Evolutionary conservation across 2,888 invertebrate species (phyloP), one percentile per base, ranked within the genome.

Genomic region (Sthenelais limicola): DNA sequence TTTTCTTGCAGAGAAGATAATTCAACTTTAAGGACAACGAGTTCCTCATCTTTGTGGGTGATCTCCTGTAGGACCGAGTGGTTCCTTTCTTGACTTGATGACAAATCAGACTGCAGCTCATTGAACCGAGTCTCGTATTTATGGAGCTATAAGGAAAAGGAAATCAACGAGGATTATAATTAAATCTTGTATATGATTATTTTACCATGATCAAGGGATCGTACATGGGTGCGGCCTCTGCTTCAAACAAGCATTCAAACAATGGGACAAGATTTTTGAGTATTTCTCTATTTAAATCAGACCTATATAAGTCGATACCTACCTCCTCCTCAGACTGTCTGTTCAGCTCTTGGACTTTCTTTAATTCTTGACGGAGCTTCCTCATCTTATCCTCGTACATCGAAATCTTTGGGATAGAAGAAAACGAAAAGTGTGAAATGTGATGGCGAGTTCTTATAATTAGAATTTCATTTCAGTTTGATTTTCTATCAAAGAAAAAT

Each of bases 321-420:
- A 76, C 76, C 68, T 76, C 73, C 21, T 75, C 70, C 18, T 75
- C 73, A 4, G 66, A 47, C 52, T 76, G 74, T 24, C 48, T 32
- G 24, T 72, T 69, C 18, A 84, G 73, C 33, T 86, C 86, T 72
- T 87, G 85, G 71, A 86, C 77, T 68, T 85, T 85, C 75, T 84
- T 84, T 74, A 85, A 72, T 68, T 87, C 86, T n/a, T 79, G 77
- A 76, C 83, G 82, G 68, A 85, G 74, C 58, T 81, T 80, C 49
- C 82, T 77, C 78, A 85, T 80, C 76, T 85, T 85, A 62, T 86
- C 84, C 72, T 87, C 87, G 78, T 84, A 85, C 67, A 79, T 76
- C 15, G 80, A 74, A 12, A 86, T 76, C 84, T 85, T n/a, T n/a
- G 74, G 12, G 28, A 74, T 21, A n/a, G n/a, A n/a, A n/a, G n/a